phyloP scores from a whole-genome alignment of 2,113 vertebrate species.

The Forbesichthys agassizii region DNA sequence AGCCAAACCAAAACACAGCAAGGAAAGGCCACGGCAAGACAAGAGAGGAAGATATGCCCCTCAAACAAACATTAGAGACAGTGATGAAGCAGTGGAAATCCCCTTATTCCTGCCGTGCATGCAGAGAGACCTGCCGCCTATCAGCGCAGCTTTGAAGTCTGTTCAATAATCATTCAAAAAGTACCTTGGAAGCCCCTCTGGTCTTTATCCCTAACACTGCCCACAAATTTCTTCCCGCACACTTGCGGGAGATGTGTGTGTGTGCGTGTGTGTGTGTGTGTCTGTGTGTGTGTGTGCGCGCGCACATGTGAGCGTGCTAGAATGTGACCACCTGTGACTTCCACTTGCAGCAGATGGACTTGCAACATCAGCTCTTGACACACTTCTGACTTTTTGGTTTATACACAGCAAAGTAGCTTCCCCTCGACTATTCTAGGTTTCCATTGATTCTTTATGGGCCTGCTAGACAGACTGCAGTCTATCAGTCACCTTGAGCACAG shows the following conservation, averaged over 20 bases:
- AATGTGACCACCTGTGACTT: not conserved
- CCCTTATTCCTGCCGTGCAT: not conserved
- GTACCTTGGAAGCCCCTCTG: slow-evolving; percentile 9
- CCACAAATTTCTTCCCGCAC: too few species aligned
- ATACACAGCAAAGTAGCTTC: too few species aligned
- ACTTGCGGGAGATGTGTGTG: not conserved
- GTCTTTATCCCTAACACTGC: too few species aligned
- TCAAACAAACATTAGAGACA: slow-evolving; percentile 6
- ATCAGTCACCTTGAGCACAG: too few species aligned
- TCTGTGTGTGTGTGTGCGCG: not conserved
- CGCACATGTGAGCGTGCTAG: slow-evolving; percentile 23
- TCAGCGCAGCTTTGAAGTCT: slow-evolving; percentile 10
- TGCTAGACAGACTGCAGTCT: not conserved
- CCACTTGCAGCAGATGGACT: not conserved
- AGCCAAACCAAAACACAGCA: slow-evolving; percentile 2
- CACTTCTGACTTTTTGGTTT: too few species aligned
- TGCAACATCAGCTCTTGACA: too few species aligned
- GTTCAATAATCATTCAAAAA: slow-evolving; percentile 11
- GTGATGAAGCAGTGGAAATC: slow-evolving; percentile 26
- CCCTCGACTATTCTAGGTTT: too few species aligned
- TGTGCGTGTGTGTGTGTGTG: not conserved
- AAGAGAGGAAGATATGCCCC: slow-evolving; percentile 9
- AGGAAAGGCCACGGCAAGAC: not conserved
- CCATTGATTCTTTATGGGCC: too few species aligned
- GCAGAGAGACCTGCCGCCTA: not conserved